Evolutionary conservation across 1,140 invertebrate genomes (phyloP).

Genomic region (Eufriesea mexicana): DNA sequence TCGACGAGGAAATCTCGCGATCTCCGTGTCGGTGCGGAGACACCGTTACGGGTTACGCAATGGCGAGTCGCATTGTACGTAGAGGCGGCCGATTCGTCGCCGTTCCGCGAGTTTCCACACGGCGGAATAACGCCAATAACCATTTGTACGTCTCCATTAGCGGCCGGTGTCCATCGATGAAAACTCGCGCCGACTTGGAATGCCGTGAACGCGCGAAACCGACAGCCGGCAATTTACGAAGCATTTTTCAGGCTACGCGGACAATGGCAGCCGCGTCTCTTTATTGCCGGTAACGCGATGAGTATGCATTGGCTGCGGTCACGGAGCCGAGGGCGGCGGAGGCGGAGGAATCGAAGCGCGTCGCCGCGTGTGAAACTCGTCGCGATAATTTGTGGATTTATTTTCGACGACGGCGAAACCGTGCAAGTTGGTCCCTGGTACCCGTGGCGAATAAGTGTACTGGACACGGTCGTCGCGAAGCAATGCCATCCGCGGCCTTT

Average conservation of each 20-base stretch:
- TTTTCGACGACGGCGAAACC: constrained; percentile 7
- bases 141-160: constrained; percentile 49
- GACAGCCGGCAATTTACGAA: constrained; percentile 34
- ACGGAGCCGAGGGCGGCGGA: too few relatives aligned
- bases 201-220: constrained; percentile 36
- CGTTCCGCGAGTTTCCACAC: neutral
- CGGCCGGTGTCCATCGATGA: constrained; percentile 40
- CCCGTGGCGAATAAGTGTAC: constrained; percentile 22
- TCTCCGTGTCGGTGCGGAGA: constrained; percentile 1
- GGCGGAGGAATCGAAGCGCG: too few relatives aligned
- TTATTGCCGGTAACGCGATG: constrained; percentile 25
- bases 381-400: constrained; percentile 29
- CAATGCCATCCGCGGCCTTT: constrained; percentile 51
- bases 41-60: constrained; percentile 12
- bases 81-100: neutral
- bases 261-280: constrained; percentile 23
- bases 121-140: constrained; percentile 38
- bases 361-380: constrained; percentile 27
- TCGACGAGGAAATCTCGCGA: constrained; percentile 40
- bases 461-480: constrained; percentile 15
- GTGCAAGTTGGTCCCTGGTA: neutral
- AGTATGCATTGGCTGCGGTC: constrained; percentile 35
- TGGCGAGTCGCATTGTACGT: neutral
- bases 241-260: constrained; percentile 17
- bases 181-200: constrained; percentile 23